A percentile compares a stretch with the other conserved stretches of the same genome.
phyloP scores from a whole-genome alignment of 1,140 invertebrate species.

The Gonioctena quinquepunctata region DNA sequence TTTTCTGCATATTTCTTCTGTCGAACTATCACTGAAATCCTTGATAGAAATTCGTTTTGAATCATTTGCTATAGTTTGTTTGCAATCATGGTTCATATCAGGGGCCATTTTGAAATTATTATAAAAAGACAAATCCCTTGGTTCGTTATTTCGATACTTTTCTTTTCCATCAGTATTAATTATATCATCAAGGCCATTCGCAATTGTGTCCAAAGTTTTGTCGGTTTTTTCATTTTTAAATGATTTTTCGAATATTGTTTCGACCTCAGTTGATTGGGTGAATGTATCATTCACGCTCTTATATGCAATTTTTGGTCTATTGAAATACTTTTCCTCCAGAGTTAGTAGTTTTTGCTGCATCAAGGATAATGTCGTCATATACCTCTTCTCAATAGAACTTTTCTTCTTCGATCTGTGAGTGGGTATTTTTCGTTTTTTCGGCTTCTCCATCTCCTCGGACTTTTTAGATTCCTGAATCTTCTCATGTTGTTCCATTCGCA shows the following conservation, averaged over 20 bases:
- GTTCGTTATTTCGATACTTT: neutral
- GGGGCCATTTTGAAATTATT: too few species aligned
- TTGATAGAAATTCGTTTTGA: too few species aligned
- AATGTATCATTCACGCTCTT: conserved; percentile 30
- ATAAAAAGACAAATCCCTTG: neutral
- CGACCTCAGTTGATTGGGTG: conserved; percentile 25
- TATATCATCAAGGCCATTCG: conserved; percentile 21
- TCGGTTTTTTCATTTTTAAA: conserved; percentile 28
- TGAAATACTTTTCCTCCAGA: conserved; percentile 40
- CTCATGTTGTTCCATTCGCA: conserved; percentile 17
- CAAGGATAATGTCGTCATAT: conserved; percentile 18
- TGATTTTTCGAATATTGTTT: conserved; percentile 24
- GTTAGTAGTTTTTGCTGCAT: conserved; percentile 29
- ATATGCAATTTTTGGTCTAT: conserved; percentile 24
- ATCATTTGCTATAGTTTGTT: too few species aligned
- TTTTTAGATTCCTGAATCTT: too few species aligned
- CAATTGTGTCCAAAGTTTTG: conserved; percentile 28
- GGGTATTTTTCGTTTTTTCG: conserved; percentile 9
- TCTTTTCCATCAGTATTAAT: conserved; percentile 2
- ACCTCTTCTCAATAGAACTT: conserved; percentile 11
- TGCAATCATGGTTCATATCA: too few species aligned
- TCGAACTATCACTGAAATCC: too few species aligned
- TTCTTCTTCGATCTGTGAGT: neutral
- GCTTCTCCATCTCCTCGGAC: conserved; percentile 4
- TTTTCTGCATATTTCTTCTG: too few species aligned